Conservation (phyloP, 2,113 vertebrate genomes). For the Corynorhinus townsendii region DNA sequence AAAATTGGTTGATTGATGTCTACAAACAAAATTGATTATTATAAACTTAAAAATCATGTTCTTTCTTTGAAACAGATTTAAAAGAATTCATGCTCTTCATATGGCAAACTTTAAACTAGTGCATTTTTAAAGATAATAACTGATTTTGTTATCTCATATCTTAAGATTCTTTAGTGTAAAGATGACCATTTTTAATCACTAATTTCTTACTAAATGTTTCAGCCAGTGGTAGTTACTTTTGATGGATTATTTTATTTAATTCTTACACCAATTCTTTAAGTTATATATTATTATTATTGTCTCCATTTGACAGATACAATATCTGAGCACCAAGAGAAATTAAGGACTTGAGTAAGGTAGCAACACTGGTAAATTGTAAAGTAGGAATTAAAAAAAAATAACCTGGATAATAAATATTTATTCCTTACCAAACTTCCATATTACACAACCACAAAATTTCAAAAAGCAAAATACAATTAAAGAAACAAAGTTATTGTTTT, state of each 20-base stretch:
- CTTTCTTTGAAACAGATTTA: not conserved
- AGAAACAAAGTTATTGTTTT: not conserved
- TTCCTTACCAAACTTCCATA: not conserved
- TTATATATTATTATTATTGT: not conserved
- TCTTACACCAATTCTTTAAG: not conserved
- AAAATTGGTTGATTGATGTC: not conserved
- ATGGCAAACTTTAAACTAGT: not conserved
- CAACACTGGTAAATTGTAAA: not conserved
- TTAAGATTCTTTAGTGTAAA: not conserved
- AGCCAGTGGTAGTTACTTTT: not conserved
- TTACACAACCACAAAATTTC: not conserved
- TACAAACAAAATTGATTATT: slow-evolving; percentile 2
- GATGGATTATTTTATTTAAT: not conserved
- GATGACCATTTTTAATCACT: not conserved
- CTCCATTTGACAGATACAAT: not conserved
- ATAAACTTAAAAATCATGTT: not conserved
- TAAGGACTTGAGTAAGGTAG: not conserved
- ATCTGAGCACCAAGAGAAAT: not conserved
- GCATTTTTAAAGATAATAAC: not conserved
- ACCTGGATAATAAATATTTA: not conserved
- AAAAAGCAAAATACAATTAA: not conserved
- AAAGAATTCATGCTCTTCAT: not conserved
- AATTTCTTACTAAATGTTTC: not conserved
- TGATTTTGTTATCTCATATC: not conserved
- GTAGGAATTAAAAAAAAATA: not conserved